Evolutionary conservation across 2,888 invertebrate genomes (phyloP), one percentile per base, ranked within the genome.

Genomic region (Eudemis profundana): DNA sequence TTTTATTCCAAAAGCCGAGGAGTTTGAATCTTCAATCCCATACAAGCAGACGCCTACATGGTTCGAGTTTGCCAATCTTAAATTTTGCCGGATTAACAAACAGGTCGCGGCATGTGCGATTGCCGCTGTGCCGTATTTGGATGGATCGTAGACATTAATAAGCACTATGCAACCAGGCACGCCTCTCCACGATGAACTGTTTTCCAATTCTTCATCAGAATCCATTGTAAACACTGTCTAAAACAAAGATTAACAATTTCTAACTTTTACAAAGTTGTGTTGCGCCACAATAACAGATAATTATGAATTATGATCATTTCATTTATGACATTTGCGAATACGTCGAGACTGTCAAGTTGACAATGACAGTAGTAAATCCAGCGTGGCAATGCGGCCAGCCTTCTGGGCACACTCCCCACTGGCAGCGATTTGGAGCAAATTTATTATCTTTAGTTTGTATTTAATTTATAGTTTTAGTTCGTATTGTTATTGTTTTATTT

Each of bases 111-210:
- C 79, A 70, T 83, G 82, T 69, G 83, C 84, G 19, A 77, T 67
- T 67, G 77, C 66, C 54, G 81, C 75, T 2, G 78, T 74, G 53
- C 79, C 77, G 2, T 68, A 66, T 38, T 77, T 74, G 1, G 69
- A 71, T n/a, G 84, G 75, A 70, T 85, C 83, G 49, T 80, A 82
- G 21, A 78, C 72, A 73, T 89, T 90, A 36, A 92, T 86, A 23
- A 91, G 83, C 68, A 92, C 79, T 27, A 92, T 79, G 61, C 85
- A 86, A 57, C 84, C 91, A 44, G 90, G 85, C 62, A 83, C 79
- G 12, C 92, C 92, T 75, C 78, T 83, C 79, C 82, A 89, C 4
- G 78, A 66, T 1, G 79, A 67, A 40, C 70, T 68, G 69, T 80
- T 79, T 74, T 86, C 85, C 19, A 69, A 73, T 76, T 90, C 89